Percentiles rank a stretch among this genome's conserved stretches.
Conservation (phyloP, 2,113 vertebrate genomes). For the Oncorhynchus keta region DNA sequence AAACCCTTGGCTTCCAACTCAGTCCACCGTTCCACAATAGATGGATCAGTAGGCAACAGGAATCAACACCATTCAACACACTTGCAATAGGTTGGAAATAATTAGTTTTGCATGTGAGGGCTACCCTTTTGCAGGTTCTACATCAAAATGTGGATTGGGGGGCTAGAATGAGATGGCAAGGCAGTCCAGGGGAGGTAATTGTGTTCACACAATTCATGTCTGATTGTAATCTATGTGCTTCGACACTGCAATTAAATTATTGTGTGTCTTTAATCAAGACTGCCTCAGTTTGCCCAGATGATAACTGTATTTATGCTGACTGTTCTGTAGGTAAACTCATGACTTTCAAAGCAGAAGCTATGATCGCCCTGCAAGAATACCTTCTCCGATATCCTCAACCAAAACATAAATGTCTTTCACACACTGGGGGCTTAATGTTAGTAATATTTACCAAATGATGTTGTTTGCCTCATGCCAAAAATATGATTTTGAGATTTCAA, state of each 20-base stretch:
- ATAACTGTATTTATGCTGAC: background rate
- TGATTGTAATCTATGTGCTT: conserved; percentile 10
- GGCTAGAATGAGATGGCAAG: background rate
- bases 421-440: no score
- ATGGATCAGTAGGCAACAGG: background rate
- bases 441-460: no score
- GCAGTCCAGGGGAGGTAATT: background rate
- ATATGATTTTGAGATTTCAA: no score
- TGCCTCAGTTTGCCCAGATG: background rate
- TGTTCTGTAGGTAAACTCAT: background rate
- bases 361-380: no score
- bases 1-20: background rate
- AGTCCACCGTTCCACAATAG: background rate
- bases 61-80: background rate
- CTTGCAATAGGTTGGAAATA: background rate
- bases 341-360: no score
- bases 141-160: background rate
- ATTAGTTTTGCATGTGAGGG: background rate
- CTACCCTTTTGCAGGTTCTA: background rate
- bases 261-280: conserved; percentile 5
- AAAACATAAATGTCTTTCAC: no score
- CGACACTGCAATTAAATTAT: conserved; percentile 10
- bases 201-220: conserved; percentile 5
- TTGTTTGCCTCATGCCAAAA: no score
- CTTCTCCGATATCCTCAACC: no score